phyloP scores from a whole-genome alignment of 1,140 invertebrate genomes.

The Antheraea pernyi region DNA sequence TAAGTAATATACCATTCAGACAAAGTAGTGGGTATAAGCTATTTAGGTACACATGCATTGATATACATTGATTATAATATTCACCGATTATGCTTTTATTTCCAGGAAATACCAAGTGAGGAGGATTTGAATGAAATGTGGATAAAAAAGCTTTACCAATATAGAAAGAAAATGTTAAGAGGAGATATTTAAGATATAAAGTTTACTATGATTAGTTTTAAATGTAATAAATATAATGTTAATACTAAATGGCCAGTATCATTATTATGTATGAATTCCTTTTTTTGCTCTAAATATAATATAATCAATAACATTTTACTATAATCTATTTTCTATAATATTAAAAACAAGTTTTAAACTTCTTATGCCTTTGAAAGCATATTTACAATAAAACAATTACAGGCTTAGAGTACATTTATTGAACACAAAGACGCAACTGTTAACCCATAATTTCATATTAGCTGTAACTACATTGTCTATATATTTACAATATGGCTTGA shows the following conservation, averaged over 20 bases:
- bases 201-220: not conserved
- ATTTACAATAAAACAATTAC: slow-evolving; percentile 19
- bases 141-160: slow-evolving; percentile 74
- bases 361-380: too few relatives aligned
- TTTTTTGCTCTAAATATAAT: not conserved
- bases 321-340: not conserved
- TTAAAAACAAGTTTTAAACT: not conserved
- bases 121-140: slow-evolving; percentile 73
- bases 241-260: not conserved
- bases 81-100: slow-evolving; percentile 23
- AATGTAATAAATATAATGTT: not conserved
- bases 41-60: too few relatives aligned
- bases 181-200: slow-evolving; percentile 54
- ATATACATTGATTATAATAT: not conserved
- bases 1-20: too few relatives aligned
- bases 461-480: slow-evolving; percentile 63
- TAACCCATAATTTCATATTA: slow-evolving; percentile 32
- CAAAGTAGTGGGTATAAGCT: too few relatives aligned
- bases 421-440: slow-evolving; percentile 29
- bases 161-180: slow-evolving; percentile 71
- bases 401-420: slow-evolving; percentile 64
- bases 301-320: not conserved
- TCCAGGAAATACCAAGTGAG: slow-evolving; percentile 72
- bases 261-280: not conserved
- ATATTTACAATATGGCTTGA: slow-evolving; percentile 51